Base-by-base conservation (phyloP, 2,113 vertebrate genomes). In the Dasyprocta punctata region DNA sequence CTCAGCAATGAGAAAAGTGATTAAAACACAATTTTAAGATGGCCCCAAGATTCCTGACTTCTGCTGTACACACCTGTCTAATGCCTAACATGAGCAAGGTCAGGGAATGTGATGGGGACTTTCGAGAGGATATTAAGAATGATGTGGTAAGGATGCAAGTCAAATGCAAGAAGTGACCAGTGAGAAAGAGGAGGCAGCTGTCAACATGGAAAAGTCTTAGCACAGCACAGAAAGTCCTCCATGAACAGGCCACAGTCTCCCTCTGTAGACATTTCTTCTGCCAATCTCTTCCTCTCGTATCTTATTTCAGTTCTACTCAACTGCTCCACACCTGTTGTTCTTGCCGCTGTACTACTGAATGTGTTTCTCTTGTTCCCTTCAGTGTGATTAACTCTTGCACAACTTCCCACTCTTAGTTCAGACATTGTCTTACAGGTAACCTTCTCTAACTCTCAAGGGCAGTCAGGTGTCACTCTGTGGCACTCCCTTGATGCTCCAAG, bases 21-120 rank as follows among this genome's bases (percentile, higher is more conserved):
- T n/a, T 36, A n/a, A 87, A 60, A 54, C 26, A 88, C 61, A 56
- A 81, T 83, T 89, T 84, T 41, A 75, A 87, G 78, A 38, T 54
- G 36, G 30, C 28, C 28, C 61, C 19, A 16, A n/a, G 60, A 38
- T 47, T 78, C 77, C 84, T 63, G 80, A 30, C 19, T 69, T 44
- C 47, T 60, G 49, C 3, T 7, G 7, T n/a, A 11, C 28, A 92
- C 26, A 44, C 54, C 16, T 47, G 9, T 13, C 61, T 49, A 80
- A 84, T 49, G 1, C 28, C 13, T 44, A 33, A 16, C 0, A 0
- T 12, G 36, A 44, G 30, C 22, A 3, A 71, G 54, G 60, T 26
- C 38, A 65, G 5, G 36, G 78, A 52, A n/a, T 63, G 5, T 10
- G 30, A 44, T n/a, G 14, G 24, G 17, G 30, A 16, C 3, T 78